Evolutionary conservation across 2,888 invertebrate species (phyloP).

Genomic region (Tridacna crocea): DNA sequence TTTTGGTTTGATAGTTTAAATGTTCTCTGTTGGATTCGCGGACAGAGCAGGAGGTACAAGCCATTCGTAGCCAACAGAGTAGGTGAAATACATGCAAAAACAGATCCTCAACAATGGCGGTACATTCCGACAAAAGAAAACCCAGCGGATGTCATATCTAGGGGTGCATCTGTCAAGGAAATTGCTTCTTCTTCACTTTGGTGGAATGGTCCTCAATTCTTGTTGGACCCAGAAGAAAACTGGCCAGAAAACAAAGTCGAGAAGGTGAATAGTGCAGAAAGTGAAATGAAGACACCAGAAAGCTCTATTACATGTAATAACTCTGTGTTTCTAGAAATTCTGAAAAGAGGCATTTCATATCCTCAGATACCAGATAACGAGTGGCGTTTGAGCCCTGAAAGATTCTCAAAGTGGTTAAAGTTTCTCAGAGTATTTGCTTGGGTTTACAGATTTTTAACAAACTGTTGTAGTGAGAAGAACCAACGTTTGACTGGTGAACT

Average conservation of each 20-base stretch:
- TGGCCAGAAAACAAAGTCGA: conserved; percentile 39
- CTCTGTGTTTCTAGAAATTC: neutral
- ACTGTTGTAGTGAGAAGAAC: conserved; percentile 13
- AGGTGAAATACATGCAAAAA: conserved; percentile 27
- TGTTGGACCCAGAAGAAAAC: neutral
- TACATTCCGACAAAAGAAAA: conserved; percentile 24
- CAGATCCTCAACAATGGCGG: conserved; percentile 12
- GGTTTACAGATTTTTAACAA: conserved; percentile 27
- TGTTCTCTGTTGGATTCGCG: conserved; percentile 27
- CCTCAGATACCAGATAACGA: neutral
- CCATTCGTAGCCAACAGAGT: conserved; percentile 33
- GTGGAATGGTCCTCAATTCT: conserved; percentile 35
- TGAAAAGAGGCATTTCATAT: neutral
- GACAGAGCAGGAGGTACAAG: conserved; percentile 27
- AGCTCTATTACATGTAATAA: neutral
- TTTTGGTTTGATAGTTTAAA: conserved; percentile 48
- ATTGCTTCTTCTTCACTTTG: conserved; percentile 1
- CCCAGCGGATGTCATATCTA: conserved; percentile 32
- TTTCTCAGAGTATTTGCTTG: conserved; percentile 14
- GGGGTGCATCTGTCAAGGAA: neutral
- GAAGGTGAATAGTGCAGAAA: no score
- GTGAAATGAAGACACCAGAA: no score
- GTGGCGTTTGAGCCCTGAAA: neutral
- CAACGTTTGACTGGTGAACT: conserved; percentile 14
- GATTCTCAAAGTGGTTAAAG: conserved; percentile 21